Percentiles rank a stretch among this genome's conserved stretches.
phyloP scores from a whole-genome alignment of 2,797 vertebrate species.

The Neosilurus mollespiculum region DNA sequence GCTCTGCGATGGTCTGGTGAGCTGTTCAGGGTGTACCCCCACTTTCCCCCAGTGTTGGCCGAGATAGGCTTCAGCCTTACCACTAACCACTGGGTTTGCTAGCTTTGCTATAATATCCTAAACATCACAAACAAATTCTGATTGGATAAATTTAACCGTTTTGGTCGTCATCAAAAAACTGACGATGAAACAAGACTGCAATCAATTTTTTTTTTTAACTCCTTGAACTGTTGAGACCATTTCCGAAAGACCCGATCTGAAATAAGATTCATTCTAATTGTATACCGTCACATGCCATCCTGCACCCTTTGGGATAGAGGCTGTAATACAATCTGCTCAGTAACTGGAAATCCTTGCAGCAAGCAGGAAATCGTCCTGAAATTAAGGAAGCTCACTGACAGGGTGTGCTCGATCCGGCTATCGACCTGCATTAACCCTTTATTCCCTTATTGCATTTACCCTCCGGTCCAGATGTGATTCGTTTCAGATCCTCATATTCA shows the following conservation, averaged over 20 bases:
- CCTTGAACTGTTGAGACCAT: too few relatives aligned
- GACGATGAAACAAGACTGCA: background rate
- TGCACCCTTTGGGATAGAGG: background rate
- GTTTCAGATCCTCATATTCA: background rate
- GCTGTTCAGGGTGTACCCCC: too few relatives aligned
- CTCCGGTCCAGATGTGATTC: background rate
- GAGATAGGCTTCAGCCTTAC: too few relatives aligned
- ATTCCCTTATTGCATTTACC: background rate
- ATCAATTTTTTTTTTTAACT: background rate
- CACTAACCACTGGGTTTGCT: background rate
- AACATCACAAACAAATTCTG: background rate
- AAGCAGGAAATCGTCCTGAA: constrained; percentile 5
- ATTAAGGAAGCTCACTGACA: background rate
- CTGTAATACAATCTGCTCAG: constrained; percentile 2
- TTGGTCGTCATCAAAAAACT: background rate
- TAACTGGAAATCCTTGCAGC: constrained; percentile 14
- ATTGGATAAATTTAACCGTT: background rate
- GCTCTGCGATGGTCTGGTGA: too few relatives aligned
- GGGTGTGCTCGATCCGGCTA: background rate
- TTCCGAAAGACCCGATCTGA: background rate
- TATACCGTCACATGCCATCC: background rate
- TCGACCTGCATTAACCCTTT: background rate
- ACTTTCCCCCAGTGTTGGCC: too few relatives aligned
- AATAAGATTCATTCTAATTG: background rate
- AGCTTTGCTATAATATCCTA: too few relatives aligned